Evolutionary conservation across 2,113 vertebrate genomes (phyloP).

Genomic region (Laticauda colubrina): DNA sequence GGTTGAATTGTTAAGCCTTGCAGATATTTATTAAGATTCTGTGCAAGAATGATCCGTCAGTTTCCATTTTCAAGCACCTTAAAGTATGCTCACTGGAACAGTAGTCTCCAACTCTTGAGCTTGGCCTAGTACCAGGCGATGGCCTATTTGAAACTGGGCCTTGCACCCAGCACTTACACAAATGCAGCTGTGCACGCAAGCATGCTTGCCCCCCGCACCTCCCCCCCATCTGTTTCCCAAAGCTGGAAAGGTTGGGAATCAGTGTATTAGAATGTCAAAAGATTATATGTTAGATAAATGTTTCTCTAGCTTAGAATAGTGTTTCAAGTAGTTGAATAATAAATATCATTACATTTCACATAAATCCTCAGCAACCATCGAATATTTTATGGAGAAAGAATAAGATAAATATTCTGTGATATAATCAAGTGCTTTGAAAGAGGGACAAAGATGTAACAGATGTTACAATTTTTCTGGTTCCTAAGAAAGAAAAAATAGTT

Average conservation of each 20-base stretch:
- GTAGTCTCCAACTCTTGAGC: not conserved
- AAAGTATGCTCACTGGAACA: not conserved
- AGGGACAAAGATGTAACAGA: not conserved
- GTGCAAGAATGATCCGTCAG: not conserved
- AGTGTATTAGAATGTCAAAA: not conserved
- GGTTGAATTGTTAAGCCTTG: not conserved
- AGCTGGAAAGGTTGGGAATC: not conserved
- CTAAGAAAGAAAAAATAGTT: accelerated
- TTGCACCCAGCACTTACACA: not conserved
- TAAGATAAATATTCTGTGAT: not conserved
- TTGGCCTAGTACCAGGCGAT: no score
- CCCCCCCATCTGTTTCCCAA: not conserved
- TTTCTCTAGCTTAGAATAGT: not conserved
- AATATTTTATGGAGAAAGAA: accelerated
- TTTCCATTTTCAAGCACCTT: not conserved
- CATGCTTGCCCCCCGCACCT: not conserved
- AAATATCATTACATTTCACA: no score
- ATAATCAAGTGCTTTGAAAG: not conserved
- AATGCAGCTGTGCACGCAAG: not conserved
- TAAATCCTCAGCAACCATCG: accelerated
- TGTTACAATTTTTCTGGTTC: not conserved
- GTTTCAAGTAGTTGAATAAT: not conserved
- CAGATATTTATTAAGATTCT: not conserved
- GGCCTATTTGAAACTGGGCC: no score
- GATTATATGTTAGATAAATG: accelerated